Evolutionary conservation across 1,140 invertebrate genomes (phyloP).

Genomic region (Drosophila saltans): DNA sequence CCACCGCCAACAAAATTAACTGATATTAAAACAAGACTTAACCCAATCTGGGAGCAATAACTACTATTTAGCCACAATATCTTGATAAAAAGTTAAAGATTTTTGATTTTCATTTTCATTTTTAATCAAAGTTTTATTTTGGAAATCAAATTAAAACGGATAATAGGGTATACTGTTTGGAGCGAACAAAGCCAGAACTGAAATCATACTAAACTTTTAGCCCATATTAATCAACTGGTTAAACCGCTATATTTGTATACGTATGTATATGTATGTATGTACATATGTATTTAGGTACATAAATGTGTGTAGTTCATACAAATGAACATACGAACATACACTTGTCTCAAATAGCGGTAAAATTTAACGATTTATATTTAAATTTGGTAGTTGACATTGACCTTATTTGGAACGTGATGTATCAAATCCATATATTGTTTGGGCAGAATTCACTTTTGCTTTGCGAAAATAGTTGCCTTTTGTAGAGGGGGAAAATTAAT

Average conservation of each 20-base stretch:
- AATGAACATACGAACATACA: neutral
- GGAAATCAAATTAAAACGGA: neutral
- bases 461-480: too few species aligned
- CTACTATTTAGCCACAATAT: too few species aligned
- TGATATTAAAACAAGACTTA: too few species aligned
- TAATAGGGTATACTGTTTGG: neutral
- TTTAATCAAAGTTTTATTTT: too few species aligned
- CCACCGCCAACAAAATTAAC: too few species aligned
- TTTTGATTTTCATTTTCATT: too few species aligned
- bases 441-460: neutral
- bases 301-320: neutral
- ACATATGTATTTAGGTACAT: neutral
- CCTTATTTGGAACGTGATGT: conserved; percentile 1
- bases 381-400: conserved; percentile 6
- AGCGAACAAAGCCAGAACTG: neutral
- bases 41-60: too few species aligned
- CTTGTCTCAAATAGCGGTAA: neutral
- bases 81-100: too few species aligned
- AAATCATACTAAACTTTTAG: neutral
- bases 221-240: neutral
- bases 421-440: neutral
- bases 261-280: too few species aligned
- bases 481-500: neutral
- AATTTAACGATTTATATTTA: neutral
- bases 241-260: neutral